Conservation (phyloP, 2,888 invertebrate genomes). For the Anagyrus pseudococci region DNA sequence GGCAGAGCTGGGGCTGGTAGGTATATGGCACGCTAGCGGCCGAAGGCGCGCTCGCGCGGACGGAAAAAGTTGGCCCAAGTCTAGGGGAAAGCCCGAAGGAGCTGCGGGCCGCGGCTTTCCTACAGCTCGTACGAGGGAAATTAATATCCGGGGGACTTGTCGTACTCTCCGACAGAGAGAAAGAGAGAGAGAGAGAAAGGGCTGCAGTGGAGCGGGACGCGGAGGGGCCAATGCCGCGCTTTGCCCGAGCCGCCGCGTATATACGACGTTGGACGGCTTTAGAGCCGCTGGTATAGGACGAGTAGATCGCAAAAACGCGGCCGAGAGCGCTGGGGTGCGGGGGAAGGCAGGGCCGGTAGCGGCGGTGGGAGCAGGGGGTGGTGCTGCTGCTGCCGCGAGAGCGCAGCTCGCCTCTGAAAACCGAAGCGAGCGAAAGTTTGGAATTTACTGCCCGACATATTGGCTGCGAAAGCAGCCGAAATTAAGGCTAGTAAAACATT, state of each 20-base stretch:
- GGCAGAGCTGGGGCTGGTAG: background rate
- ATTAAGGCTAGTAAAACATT: conserved; percentile 61
- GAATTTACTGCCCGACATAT: conserved; percentile 60
- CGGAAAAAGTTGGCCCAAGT: conserved; percentile 28
- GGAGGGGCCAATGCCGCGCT: too few species aligned
- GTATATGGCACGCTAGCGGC: background rate
- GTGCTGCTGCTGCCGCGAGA: background rate
- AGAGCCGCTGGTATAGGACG: conserved; percentile 16
- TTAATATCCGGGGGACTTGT: conserved; percentile 39
- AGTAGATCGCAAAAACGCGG: conserved; percentile 48
- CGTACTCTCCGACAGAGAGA: too few species aligned
- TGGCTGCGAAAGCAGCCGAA: conserved; percentile 59
- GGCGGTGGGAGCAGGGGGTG: too few species aligned
- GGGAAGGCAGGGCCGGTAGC: too few species aligned
- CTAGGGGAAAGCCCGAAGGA: conserved; percentile 21
- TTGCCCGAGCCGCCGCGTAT: background rate
- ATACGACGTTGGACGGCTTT: background rate
- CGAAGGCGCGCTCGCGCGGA: conserved; percentile 1
- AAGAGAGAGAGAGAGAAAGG: conserved; percentile 10
- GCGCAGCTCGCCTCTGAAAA: conserved; percentile 43
- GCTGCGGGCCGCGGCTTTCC: conserved; percentile 10
- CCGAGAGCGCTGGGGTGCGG: conserved; percentile 26
- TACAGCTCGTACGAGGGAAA: conserved; percentile 30
- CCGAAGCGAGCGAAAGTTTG: conserved; percentile 51
- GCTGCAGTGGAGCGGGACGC: background rate